Evolutionary conservation across 2,797 vertebrate genomes (phyloP).

Genomic region (Leuciscus waleckii): DNA sequence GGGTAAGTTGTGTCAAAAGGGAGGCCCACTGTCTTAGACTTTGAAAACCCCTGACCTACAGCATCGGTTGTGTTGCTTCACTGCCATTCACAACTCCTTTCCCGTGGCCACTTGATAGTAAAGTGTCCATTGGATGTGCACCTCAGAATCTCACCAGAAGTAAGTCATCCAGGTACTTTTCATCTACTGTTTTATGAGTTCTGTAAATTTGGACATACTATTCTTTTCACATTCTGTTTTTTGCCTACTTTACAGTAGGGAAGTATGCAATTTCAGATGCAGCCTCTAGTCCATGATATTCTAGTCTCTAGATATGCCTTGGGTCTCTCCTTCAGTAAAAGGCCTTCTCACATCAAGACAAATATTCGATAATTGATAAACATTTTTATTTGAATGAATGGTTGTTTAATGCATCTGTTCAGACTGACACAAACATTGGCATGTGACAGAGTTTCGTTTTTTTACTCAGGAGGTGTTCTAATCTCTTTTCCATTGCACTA

Average conservation of each 20-base stretch:
- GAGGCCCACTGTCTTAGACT: too few relatives aligned
- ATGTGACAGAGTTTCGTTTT: neutral
- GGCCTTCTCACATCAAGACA: neutral
- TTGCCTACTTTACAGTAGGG: too few relatives aligned
- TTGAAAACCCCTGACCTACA: neutral
- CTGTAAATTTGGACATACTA: neutral
- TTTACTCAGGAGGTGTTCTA: neutral
- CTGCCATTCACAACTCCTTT: neutral
- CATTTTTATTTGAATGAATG: neutral
- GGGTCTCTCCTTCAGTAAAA: neutral
- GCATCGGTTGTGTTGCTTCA: neutral
- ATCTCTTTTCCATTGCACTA: neutral
- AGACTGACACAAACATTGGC: neutral
- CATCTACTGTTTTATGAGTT: neutral
- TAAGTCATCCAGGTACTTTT: neutral
- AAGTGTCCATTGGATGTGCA: constrained; percentile 1
- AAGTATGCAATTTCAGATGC: too few relatives aligned
- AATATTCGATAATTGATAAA: neutral
- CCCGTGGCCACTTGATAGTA: neutral
- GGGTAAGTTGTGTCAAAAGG: too few relatives aligned
- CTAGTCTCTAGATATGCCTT: neutral
- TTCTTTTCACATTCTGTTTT: neutral
- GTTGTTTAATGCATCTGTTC: neutral
- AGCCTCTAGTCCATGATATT: neutral
- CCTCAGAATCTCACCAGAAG: neutral